phyloP scores from a whole-genome alignment of 2,113 vertebrate genomes.

The Coturnix japonica region DNA sequence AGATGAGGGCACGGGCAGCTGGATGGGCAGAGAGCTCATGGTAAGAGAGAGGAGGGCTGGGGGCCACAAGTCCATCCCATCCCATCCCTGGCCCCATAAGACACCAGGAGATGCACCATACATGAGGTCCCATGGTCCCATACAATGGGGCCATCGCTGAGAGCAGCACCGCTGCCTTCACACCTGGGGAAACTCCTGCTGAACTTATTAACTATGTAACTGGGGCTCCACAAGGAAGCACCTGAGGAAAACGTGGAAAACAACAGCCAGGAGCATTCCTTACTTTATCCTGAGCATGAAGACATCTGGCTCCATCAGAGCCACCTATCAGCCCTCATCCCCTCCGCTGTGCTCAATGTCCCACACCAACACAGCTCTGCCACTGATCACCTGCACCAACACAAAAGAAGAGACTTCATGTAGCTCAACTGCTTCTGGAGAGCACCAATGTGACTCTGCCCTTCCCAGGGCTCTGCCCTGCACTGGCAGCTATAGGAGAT shows the following conservation, averaged over 20 bases:
- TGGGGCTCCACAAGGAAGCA: neutral
- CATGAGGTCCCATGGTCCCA: neutral
- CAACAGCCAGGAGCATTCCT: neutral
- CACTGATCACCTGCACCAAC: neutral
- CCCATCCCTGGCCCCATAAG: neutral
- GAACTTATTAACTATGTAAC: neutral
- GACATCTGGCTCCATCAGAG: neutral
- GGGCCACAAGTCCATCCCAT: neutral
- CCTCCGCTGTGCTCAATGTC: fast-evolving
- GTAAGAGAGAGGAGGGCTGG: neutral
- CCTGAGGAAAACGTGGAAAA: neutral
- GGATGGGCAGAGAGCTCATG: fast-evolving
- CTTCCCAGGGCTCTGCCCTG: neutral
- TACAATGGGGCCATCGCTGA: neutral
- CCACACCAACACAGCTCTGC: neutral
- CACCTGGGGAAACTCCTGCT: neutral
- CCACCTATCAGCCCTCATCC: neutral
- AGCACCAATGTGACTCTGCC: neutral
- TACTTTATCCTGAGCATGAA: neutral
- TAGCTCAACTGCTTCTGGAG: neutral
- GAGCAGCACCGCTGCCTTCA: neutral
- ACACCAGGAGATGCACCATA: neutral
- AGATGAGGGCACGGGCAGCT: fast-evolving
- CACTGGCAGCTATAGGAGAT: fast-evolving
- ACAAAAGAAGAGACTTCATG: neutral